These are phyloP conservation scores for Limnothrissa miodon DNA, from an alignment of 2,113 vertebrate genomes.

Conservation along the genomic window DNA sequence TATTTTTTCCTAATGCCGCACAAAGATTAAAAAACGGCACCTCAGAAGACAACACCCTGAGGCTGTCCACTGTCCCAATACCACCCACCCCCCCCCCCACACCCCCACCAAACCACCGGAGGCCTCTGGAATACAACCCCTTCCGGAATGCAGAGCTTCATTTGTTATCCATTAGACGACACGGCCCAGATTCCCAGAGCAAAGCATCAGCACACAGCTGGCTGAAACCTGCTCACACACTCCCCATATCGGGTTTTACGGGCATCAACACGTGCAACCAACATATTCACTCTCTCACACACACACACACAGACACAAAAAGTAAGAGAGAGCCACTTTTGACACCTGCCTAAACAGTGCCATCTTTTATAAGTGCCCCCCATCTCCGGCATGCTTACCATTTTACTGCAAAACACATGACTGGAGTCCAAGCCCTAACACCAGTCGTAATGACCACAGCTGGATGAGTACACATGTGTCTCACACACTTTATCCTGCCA, in stretches of 20 bases:
- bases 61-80: neutral
- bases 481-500: neutral
- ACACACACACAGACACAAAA: neutral
- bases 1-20: no score
- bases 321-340: constrained; percentile 27
- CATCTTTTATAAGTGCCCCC: constrained; percentile 54
- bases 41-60: neutral
- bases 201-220: neutral
- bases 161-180: constrained; percentile 1
- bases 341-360: constrained; percentile 56
- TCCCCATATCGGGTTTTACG: neutral
- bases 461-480: constrained; percentile 36
- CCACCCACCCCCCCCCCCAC: no score
- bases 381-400: neutral
- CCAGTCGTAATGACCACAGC: constrained; percentile 54
- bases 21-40: no score
- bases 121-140: neutral
- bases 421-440: constrained; percentile 38
- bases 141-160: neutral
- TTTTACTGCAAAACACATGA: constrained; percentile 31
- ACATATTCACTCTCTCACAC: neutral
- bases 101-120: no score
- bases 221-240: constrained; percentile 10
- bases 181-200: neutral
- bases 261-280: neutral